Evolutionary conservation across 2,888 invertebrate genomes (phyloP), one percentile per base, ranked within the genome.

Genomic region (Hyposoter dolosus): DNA sequence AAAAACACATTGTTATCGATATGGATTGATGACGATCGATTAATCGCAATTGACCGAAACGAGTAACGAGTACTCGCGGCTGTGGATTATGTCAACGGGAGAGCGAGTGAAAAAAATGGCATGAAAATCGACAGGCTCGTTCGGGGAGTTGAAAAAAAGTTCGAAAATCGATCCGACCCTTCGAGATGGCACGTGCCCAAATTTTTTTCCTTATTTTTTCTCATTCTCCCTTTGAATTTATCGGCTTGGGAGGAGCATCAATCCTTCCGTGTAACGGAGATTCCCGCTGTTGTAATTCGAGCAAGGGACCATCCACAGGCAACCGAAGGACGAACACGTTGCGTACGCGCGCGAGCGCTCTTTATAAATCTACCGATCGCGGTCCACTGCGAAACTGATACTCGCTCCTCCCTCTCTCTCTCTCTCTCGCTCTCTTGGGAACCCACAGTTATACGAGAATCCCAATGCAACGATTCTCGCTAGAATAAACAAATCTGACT

Each of bases 291-390:
- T 85, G 85, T 85, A 85, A 85, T 85, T 82, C 75, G 85, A 85
- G 75, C 56, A 79, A 75, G 69, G 69, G 68, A 77, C 84, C 71
- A 71, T 43, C 71, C 45, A 17, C 45, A 17, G 79, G 5, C 15
- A 43, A 45, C 66, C 53, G 74, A 74, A 81, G 72, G 74, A 28
- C 68, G 79, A 72, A 65, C 32, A 43, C 45, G 74, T 45, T 74
- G 66, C 89, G 89, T 87, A 85, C 88, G 88, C 85, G 87, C 81
- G 87, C 90, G 23, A 5, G 12, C 45, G 40, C 40, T 40, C 40
- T 66, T 45, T 43, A 89, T 89, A 85, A 89, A 80, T 84, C 86
- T 71, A 88, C 83, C 88, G 87, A 88, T 83, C 84, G 68, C 53
- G 23, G 35, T 66, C n/a, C 53, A 32, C 12, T 35, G 72, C 15